phyloP scores from a whole-genome alignment of 2,797 vertebrate genomes.

The Tapera naevia region DNA sequence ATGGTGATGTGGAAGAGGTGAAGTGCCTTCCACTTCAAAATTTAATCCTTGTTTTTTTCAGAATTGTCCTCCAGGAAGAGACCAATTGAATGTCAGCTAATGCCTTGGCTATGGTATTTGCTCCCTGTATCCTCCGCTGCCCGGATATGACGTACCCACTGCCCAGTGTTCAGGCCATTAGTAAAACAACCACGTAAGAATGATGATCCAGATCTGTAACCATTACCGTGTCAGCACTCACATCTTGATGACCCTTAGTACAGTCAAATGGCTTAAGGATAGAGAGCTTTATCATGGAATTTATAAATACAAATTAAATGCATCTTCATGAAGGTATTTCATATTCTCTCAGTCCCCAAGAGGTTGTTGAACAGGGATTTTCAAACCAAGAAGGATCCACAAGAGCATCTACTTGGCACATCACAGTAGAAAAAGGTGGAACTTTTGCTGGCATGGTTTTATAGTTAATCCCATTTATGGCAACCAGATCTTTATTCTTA shows the following conservation, averaged over 20 bases:
- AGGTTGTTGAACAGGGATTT: not conserved
- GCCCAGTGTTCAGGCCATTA: conserved; percentile 95
- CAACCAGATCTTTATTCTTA: not conserved
- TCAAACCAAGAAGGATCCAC: not conserved
- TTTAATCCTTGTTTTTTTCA: conserved; percentile 54
- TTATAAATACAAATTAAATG: not conserved
- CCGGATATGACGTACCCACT: conserved; percentile 93
- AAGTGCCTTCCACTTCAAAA: not conserved
- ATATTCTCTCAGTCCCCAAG: not conserved
- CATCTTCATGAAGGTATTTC: not conserved
- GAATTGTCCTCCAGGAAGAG: conserved; percentile 94
- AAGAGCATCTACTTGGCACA: not conserved
- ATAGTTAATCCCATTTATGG: not conserved
- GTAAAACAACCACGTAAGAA: conserved; percentile 97
- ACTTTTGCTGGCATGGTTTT: not conserved
- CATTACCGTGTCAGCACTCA: not conserved
- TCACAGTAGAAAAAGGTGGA: not conserved
- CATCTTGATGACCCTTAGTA: not conserved
- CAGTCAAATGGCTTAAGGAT: not conserved
- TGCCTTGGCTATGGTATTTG: conserved; percentile 96
- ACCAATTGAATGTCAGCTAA: conserved; percentile 99
- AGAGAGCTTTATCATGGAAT: not conserved
- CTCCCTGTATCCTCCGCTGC: conserved; percentile 96
- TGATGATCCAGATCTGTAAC: not conserved
- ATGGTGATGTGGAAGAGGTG: not conserved